These are phyloP conservation scores for Hyperoplus lanceolatus DNA, from an alignment of 2,797 vertebrate genomes.

Conservation along the genomic window DNA sequence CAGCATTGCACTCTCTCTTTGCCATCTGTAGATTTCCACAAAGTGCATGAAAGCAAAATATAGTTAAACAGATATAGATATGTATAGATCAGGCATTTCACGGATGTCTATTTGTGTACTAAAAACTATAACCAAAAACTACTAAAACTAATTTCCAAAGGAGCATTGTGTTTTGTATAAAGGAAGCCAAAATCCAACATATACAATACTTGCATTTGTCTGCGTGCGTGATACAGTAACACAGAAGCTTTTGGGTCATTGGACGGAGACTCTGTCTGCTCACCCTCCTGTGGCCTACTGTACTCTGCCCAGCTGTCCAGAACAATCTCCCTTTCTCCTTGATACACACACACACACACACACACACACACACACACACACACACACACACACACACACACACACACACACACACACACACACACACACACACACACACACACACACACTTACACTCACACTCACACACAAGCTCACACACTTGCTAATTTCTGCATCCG, in stretches of 20 bases:
- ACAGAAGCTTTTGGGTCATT: slow-evolving; percentile 56
- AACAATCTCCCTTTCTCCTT: slow-evolving; percentile 38
- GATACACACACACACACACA: neutral
- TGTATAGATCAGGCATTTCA: no score
- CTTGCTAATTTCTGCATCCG: slow-evolving; percentile 18
- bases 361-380: slow-evolving; percentile 13
- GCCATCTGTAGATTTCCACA: slow-evolving; percentile 28
- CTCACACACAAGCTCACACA: neutral
- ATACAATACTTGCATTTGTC: neutral
- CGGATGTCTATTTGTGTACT: no score
- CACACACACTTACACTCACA: neutral
- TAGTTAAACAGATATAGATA: no score
- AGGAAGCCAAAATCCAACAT: neutral
- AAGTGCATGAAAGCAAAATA: neutral
- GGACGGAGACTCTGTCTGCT: slow-evolving; percentile 44
- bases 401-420: neutral
- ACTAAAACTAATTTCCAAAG: no score
- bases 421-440: neutral
- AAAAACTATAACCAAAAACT: no score
- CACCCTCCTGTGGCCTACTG: slow-evolving; percentile 50
- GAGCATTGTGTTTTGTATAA: no score
- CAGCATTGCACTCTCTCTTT: slow-evolving; percentile 17
- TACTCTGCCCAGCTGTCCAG: slow-evolving; percentile 33
- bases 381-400: slow-evolving; percentile 20
- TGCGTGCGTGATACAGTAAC: slow-evolving; percentile 15